Evolutionary conservation across 2,113 vertebrate genomes (phyloP).

Genomic region (Hypanus sabinus): DNA sequence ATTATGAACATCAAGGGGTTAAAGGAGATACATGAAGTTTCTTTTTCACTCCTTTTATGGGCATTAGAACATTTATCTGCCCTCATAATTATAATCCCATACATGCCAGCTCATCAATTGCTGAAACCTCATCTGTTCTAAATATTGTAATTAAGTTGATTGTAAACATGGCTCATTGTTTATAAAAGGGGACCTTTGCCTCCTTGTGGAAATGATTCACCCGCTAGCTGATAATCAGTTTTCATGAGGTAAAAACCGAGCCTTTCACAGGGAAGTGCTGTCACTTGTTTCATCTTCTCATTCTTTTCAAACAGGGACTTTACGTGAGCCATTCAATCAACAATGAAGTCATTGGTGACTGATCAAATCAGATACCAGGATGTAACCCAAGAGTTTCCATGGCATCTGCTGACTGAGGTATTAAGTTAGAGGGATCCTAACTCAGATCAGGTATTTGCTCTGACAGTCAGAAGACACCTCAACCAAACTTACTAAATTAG

Average conservation of each 20-base stretch:
- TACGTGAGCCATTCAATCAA: background rate
- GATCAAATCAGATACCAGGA: background rate
- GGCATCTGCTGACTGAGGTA: background rate
- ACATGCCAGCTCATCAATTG: background rate
- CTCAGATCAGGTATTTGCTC: background rate
- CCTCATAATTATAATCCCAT: background rate
- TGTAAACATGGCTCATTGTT: slow-evolving; percentile 13
- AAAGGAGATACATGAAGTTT: background rate
- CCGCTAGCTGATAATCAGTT: slow-evolving; percentile 20
- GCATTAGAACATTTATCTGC: background rate
- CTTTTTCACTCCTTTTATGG: background rate
- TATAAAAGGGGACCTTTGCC: background rate
- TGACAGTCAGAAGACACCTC: background rate
- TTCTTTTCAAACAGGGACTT: background rate
- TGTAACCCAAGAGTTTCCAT: no score
- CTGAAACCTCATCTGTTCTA: background rate
- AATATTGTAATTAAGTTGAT: background rate
- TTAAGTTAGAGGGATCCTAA: background rate
- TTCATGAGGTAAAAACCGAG: background rate
- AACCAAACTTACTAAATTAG: background rate
- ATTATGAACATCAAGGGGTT: no score
- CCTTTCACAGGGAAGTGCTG: background rate
- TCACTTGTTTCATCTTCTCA: background rate
- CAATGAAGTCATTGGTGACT: background rate
- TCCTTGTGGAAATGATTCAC: background rate